These are phyloP conservation scores for Chironomus riparius DNA, from an alignment of 2,888 invertebrate genomes.

Conservation along the genomic window DNA sequence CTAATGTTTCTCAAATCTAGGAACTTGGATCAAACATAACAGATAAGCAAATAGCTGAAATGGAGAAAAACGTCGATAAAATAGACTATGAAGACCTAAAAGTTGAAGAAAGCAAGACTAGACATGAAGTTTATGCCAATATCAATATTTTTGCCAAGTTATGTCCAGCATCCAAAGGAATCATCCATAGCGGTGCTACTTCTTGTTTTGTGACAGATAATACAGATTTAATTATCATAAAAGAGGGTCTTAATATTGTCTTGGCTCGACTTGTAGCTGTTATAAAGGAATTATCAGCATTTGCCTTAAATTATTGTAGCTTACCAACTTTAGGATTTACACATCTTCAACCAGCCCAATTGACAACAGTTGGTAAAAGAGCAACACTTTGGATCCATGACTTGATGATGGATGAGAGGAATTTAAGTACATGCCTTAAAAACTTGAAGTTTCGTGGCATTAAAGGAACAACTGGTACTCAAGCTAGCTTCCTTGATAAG, in stretches of 20 bases:
- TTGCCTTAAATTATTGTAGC: slow-evolving; percentile 64
- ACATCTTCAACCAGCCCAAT: slow-evolving; percentile 94
- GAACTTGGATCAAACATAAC: slow-evolving; percentile 75
- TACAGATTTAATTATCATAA: slow-evolving; percentile 82
- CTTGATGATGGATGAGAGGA: slow-evolving; percentile 84
- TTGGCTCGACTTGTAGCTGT: slow-evolving; percentile 75
- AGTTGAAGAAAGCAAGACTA: slow-evolving; percentile 71
- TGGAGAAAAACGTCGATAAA: slow-evolving; percentile 66
- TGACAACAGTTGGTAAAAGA: slow-evolving; percentile 96
- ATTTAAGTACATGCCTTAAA: slow-evolving; percentile 58
- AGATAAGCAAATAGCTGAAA: slow-evolving; percentile 73
- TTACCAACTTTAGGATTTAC: slow-evolving; percentile 94
- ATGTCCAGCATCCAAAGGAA: slow-evolving; percentile 87
- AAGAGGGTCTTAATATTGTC: slow-evolving; percentile 78
- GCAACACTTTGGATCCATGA: slow-evolving; percentile 94
- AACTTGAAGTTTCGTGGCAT: slow-evolving; percentile 90
- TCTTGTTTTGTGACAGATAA: slow-evolving; percentile 98
- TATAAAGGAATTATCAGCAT: slow-evolving; percentile 65
- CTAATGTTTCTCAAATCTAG: slow-evolving; percentile 41
- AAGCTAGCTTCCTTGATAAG: slow-evolving; percentile 90
- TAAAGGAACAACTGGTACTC: slow-evolving; percentile 98
- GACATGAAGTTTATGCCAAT: slow-evolving; percentile 99
- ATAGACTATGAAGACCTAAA: slow-evolving; percentile 83
- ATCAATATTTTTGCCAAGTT: slow-evolving; percentile 84
- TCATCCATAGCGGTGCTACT: slow-evolving; percentile 96